phyloP scores from a whole-genome alignment of 2,888 invertebrate species.

The Plusia festucae region DNA sequence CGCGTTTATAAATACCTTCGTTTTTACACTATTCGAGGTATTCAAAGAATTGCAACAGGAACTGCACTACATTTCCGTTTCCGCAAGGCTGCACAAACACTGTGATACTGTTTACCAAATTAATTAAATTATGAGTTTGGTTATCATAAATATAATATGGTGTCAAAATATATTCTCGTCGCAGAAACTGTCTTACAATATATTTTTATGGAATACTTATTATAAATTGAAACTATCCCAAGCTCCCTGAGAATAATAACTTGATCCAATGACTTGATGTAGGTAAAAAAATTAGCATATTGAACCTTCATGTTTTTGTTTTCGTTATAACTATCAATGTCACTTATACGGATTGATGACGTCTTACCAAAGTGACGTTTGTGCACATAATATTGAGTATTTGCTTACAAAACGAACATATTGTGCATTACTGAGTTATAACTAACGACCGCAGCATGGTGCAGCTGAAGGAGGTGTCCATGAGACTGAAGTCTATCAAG shows the following conservation, averaged over 20 bases:
- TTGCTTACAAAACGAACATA: background rate
- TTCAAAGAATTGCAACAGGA: slow-evolving; percentile 29
- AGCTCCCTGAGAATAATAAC: too few species aligned
- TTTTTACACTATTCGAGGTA: slow-evolving; percentile 11
- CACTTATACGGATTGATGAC: background rate
- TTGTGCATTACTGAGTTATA: slow-evolving; percentile 5
- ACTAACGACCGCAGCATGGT: slow-evolving; percentile 90
- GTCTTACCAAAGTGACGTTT: background rate
- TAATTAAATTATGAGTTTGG: slow-evolving; percentile 15
- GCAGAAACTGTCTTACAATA: background rate
- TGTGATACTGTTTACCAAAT: slow-evolving; percentile 15
- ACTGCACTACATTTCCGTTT: slow-evolving; percentile 35
- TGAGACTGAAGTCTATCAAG: slow-evolving; percentile 93
- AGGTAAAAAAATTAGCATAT: background rate
- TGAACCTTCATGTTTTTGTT: background rate
- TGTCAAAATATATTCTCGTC: background rate
- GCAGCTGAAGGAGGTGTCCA: slow-evolving; percentile 92
- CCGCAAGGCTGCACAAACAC: slow-evolving; percentile 33
- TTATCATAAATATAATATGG: slow-evolving; percentile 7
- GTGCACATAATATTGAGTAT: background rate
- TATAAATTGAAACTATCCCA: background rate
- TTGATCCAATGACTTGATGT: too few species aligned
- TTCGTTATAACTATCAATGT: background rate
- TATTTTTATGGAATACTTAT: too few species aligned
- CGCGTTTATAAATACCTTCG: slow-evolving; percentile 33